Base-by-base conservation (phyloP, 2,888 invertebrate genomes). In the Microplitis manilae region DNA sequence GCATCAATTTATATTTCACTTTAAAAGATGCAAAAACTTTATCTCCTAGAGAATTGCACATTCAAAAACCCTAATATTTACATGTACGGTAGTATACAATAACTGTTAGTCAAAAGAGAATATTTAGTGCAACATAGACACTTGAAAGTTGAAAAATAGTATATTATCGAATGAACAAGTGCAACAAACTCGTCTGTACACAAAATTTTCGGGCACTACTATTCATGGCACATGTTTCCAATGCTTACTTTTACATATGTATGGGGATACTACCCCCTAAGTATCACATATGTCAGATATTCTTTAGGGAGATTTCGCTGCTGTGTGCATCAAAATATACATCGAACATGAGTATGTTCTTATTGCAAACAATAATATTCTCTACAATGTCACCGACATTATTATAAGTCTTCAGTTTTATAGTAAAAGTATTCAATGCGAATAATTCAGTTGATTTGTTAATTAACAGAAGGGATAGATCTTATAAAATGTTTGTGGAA, bases 221-320 rank as follows among this genome's bases (percentile, higher is more conserved):
- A 82, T 83, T 83, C 80, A 77, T 79, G 82, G 82, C 86, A 87
- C 87, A 87, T 87, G 86, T 85, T 85, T 83, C 79, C 80, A 84
- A 83, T 82, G 83, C 84, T 77, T 78, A 64, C 71, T 79, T 73
- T 75, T 62, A 76, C 76, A 62, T 71, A 79, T 73, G 73, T 77
- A 82, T 78, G 82, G 83, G 82, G 81, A 79, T 82, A 83, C 81
- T 83, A 83, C 85, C 85, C 87, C 84, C 83, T 85, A 84, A 87
- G 84, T 85, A 84, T 85, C 87, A 82, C 87, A 87, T 87, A 87
- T 87, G 87, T 87, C 86, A 83, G 78, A 81, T 84, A 85, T 82
- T 80, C 77, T 77, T 80, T 77, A 60, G 75, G 68, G 68, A 62
- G 73, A 73, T 50, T 67, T 39, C 61, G 59, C 40, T 59, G 62